Base-by-base conservation (phyloP, 1,140 invertebrate species). In the Drosophila orena region DNA sequence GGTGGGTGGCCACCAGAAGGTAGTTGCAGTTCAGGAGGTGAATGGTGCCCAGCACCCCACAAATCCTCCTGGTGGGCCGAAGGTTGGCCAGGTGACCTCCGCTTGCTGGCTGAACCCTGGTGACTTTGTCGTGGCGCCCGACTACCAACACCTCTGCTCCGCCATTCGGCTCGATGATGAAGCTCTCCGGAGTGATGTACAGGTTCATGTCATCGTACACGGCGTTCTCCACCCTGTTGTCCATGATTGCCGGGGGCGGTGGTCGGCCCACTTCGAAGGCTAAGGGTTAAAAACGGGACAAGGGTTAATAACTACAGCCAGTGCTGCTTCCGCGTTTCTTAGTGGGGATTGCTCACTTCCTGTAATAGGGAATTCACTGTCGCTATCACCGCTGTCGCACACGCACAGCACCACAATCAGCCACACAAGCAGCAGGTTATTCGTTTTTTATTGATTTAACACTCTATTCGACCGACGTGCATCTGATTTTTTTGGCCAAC, bases 41-140 rank as follows among this genome's bases (percentile, higher is more conserved):
- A 52, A 99, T 96, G 40, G 96, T 96, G 14, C 98, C 98, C 17
- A 99, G 92, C 50, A 99, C 95, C 3, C 98, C 98, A 94, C 96
- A 98, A 70, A 99, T 97, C 68, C 95, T 94, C 68, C 95, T 95
- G 42, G 94, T 95, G 38, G 94, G 94, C 22, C 94, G 70, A 12
- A 73, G 58, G 47, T 84, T 85, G 12, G 50, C 49, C 40, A 92
- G 17, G 37, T 91, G 91, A 24, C 76, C 64, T 15, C 78, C 58
- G 30, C 64, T 61, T 66, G 77, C 90, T 44, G 76, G 58, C 91
- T 96, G 94, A n/a, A 96, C 92, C 64, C 93, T 92, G 43, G 96
- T 94, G 83, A 95, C 94, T 88, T 95, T 94, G 60, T 94, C 95
- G 61, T 95, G 92, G 88, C 96, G 92, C 85, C 97, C 96, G 62